Evolutionary conservation across 2,797 vertebrate genomes (phyloP), one percentile per base, ranked within the genome.

Genomic region (Hydrocynus forskahlii): DNA sequence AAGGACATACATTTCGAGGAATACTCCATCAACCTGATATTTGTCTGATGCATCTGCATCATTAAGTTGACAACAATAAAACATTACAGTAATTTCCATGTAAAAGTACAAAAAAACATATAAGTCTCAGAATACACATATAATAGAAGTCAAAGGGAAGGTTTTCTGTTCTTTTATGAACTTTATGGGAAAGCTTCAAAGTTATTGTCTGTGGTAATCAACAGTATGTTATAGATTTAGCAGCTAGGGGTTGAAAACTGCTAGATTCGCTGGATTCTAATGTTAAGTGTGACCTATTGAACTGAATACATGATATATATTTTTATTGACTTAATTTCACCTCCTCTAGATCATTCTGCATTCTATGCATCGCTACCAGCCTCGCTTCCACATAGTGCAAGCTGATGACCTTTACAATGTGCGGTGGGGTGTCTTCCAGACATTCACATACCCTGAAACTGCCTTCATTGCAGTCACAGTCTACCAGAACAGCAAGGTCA

Each of bases 321-420:
- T 71, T 12, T 17, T 29, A 9, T 10, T 55, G 10, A 59, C 35
- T 13, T 60, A 16, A 14, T 16, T 7, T 54, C 25, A 10, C 25
- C 21, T 2, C 23, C 38, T 75, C 43, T 88, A 96, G 95, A 96
- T 97, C 74, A 97, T 98, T 83, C 90, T 98, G 68, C 96, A 98
- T 88, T 98, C 97, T 16, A 97, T 98, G 97, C 97, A 98, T 75
- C 93, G 96, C 8, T 98, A 98, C 89, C 95, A 97, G 82, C 97
- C 97, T 0, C 95, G 96, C 69, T 97, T 98, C 92, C 96, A 97
- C 90, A 90, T 98, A 0, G 94, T 97, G 79, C 96, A 96, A 88
- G 95, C 96, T 0, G 97, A 97, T 0, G 95, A 97, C 84, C 90
- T 96, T 38, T 97, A 96, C 92, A 97, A 95, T 0, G 92, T 95